Base-by-base conservation (phyloP, 1,140 invertebrate species). In the Physella acuta region DNA sequence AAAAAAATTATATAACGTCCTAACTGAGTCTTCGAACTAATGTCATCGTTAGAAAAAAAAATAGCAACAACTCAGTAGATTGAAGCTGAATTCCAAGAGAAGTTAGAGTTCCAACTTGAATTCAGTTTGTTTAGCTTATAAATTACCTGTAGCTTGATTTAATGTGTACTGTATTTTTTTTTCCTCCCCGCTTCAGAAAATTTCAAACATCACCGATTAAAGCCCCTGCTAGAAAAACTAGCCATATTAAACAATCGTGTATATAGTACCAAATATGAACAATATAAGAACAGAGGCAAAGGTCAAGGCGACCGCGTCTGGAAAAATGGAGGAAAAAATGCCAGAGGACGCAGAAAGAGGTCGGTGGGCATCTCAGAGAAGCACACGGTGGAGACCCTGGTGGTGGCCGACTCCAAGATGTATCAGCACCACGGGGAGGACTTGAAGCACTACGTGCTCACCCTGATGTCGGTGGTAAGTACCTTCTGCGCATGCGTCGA, bases 381-480 rank as follows among this genome's bases (percentile, higher is more conserved):
- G 30, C 88, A 91, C 68, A 91, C 92, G 81, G 92, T 95, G 28
- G 93, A 95, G 85, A 90, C 92, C 0, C 87, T 94, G 53, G 88
- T 95, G 24, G 94, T 94, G 24, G 93, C 93, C 33, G 94, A 95
- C 85, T 87, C 89, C 63, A 90, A 90, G 70, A 94, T 95, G 93
- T 90, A 91, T 74, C 87, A 93, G 39, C 82, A 82, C 70, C 82
- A 84, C 75, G 77, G 77, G 49, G 70, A 72, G 30, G 75, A 81
- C 68, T 64, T 81, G 33, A 90, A 93, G 79, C 92, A 90, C 17
- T 95, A 95, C 83, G 88, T 95, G 17, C 87, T 95, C 52, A 94
- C 93, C 31, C 91, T 95, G 53, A 94, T 95, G 92, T 94, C 94
- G 79, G 93, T 94, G 90, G 94, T 92, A 85, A 87, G 82, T 84